A percentile compares a stretch with the other conserved stretches of the same genome.
Conservation (phyloP, 2,797 vertebrate genomes). For the Eulemur rubriventer region DNA sequence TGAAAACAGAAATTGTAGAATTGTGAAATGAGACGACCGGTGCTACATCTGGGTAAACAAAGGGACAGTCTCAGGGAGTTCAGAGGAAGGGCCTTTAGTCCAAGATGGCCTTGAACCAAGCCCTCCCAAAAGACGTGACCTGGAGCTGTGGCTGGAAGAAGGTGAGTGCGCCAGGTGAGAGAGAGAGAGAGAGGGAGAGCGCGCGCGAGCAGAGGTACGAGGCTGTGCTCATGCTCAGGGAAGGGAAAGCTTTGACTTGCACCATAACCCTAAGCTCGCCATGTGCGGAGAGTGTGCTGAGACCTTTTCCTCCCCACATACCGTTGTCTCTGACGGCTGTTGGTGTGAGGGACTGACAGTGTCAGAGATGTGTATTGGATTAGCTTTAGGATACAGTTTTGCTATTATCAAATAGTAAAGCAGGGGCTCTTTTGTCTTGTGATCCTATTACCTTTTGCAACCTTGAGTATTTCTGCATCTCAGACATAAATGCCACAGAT, state of each 20-base stretch:
- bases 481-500: neutral
- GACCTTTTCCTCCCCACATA: too few relatives aligned
- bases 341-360: neutral
- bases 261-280: neutral
- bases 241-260: neutral
- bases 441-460: neutral
- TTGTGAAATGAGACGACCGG: accelerated
- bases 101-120: neutral
- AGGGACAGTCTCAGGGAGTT: neutral
- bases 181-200: neutral
- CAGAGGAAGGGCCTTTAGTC: neutral
- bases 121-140: neutral
- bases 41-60: neutral
- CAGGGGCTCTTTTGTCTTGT: neutral
- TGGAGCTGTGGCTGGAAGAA: neutral
- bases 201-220: neutral
- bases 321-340: accelerated
- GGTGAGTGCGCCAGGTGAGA: neutral
- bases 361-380: accelerated
- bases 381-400: neutral
- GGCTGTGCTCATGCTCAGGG: accelerated
- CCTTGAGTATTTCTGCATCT: neutral
- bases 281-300: accelerated
- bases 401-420: too few relatives aligned
- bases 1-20: neutral